Evolutionary conservation across 2,113 vertebrate species (phyloP).

Genomic region (Holacanthus passer): DNA sequence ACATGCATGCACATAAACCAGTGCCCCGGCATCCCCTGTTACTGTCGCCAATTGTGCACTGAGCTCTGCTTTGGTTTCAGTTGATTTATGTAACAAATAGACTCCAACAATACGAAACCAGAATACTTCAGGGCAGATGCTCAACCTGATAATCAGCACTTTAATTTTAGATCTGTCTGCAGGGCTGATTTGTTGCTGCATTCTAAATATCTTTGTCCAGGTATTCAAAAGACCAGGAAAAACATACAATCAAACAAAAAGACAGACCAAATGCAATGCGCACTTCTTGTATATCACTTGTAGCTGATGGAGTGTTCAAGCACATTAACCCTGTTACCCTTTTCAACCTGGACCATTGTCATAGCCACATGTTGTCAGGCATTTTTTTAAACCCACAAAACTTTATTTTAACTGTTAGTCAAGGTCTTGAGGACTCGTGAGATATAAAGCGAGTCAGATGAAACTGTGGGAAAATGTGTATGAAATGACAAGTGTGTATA

Average conservation of each 20-base stretch:
- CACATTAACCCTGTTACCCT: not conserved
- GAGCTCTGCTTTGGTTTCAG: not conserved
- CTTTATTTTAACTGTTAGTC: not conserved
- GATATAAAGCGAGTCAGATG: not conserved
- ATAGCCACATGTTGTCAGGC: not conserved
- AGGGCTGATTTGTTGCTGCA: not conserved
- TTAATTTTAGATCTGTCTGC: not conserved
- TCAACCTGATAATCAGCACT: not conserved
- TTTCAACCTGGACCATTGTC: not conserved
- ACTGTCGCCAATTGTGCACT: not conserved
- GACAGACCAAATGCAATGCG: not conserved
- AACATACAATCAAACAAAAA: not conserved
- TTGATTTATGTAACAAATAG: not conserved
- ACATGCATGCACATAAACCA: not conserved
- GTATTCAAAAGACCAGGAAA: not conserved
- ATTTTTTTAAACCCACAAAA: conserved; percentile 13
- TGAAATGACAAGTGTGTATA: conserved; percentile 24
- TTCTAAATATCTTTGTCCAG: not conserved
- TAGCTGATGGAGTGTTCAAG: too few species aligned
- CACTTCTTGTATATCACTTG: not conserved
- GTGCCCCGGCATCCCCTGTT: too few species aligned
- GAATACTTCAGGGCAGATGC: not conserved
- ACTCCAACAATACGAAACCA: not conserved
- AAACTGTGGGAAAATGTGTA: conserved; percentile 32
- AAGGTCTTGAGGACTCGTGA: not conserved